Base-by-base conservation (phyloP, 2,888 invertebrate genomes). In the Scrobipalpa costella region DNA sequence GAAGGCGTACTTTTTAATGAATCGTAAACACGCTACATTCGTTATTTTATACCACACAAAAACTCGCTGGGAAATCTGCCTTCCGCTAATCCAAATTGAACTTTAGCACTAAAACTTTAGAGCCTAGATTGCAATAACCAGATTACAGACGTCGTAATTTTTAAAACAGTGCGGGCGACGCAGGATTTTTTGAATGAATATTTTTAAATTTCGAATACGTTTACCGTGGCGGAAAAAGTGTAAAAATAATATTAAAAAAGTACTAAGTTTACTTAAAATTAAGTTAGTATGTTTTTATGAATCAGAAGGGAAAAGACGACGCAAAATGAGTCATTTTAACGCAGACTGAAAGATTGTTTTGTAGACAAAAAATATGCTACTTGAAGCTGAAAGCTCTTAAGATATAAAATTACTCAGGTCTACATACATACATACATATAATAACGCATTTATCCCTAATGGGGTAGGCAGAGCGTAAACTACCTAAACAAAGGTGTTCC, bases 11-110 rank as follows among this genome's bases (percentile, higher is more conserved):
- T n/a, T 6, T n/a, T n/a, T 44, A 44, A 6, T 5, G 44, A 6
- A 44, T 13, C 44, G 6, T n/a, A n/a, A n/a, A 44, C 1, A 11
- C 55, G 55, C 55, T 33, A 1, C 27, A 74, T 71, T 76, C 74
- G 72, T 67, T 77, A 50, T 71, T 71, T 80, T 77, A 72, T 15
- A 69, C 78, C 78, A 69, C 65, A 57, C 61, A 62, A 62, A 73
- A 77, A 77, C 69, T 74, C 75, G 75, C 77, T 76, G 74, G 72
- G 75, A 80, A 79, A 78, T 75, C 71, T 47, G 61, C 60, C 59
- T 36, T 38, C 27, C 65, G 73, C 69, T 75, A 73, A 79, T 78
- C 76, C 67, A 73, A 81, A 83, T 66, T 73, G 67, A 69, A 76
- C 83, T 73, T 69, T 83, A 78, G 58, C 47, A 21, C 62, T 61